Percentiles rank a stretch among this genome's conserved stretches.
phyloP scores from a whole-genome alignment of 2,113 vertebrate species.

The Ictidomys tridecemlineatus region DNA sequence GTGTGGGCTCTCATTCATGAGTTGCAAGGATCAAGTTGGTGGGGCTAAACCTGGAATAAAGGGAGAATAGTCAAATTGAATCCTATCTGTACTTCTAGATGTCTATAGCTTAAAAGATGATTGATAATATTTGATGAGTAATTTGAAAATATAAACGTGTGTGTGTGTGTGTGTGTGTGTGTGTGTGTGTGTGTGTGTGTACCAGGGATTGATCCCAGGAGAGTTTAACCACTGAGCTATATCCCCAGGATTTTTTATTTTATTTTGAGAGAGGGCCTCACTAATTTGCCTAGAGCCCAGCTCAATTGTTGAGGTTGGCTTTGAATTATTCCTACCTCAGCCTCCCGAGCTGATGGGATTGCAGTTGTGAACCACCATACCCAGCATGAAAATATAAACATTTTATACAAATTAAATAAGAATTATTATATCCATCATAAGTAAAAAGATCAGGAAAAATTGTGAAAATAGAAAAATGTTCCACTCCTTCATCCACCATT shows the following conservation, averaged over 20 bases:
- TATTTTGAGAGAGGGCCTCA: too few relatives aligned
- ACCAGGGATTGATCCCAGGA: too few relatives aligned
- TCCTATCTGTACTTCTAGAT: neutral
- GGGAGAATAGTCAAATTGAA: neutral
- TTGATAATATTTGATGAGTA: neutral
- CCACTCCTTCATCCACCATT: neutral
- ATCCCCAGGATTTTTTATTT: too few relatives aligned
- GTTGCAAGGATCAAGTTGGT: neutral
- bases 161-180: too few relatives aligned
- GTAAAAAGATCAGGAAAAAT: neutral
- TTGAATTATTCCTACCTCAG: too few relatives aligned
- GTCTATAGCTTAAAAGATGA: neutral
- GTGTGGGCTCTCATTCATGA: neutral
- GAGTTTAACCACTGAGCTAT: too few relatives aligned
- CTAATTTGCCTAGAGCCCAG: too few relatives aligned
- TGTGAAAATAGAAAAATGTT: neutral
- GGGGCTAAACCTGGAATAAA: neutral
- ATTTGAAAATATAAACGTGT: neutral
- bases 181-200: too few relatives aligned
- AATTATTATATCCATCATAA: neutral
- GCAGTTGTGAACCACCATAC: too few relatives aligned
- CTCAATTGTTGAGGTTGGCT: too few relatives aligned
- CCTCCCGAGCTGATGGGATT: too few relatives aligned
- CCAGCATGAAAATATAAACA: neutral
- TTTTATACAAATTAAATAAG: neutral